phyloP scores from a whole-genome alignment of 2,888 invertebrate species.

The Ophion obscuratus region DNA sequence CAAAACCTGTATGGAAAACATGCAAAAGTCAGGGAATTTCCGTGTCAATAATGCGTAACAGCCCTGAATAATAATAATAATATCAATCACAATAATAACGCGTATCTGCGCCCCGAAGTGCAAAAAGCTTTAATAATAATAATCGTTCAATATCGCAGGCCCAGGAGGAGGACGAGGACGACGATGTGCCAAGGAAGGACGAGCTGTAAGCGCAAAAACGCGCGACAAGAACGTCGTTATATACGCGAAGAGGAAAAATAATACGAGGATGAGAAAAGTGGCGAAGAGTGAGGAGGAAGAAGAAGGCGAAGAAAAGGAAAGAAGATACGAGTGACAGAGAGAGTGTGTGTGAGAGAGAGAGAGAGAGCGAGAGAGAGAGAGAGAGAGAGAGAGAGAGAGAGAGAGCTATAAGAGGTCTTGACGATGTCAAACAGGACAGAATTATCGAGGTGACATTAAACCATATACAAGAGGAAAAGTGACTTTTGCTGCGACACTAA shows the following conservation, averaged over 20 bases:
- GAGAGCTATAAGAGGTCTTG: neutral
- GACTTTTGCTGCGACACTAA: neutral
- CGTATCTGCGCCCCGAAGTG: too few relatives aligned
- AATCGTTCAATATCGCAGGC: conserved; percentile 78
- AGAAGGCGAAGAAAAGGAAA: neutral
- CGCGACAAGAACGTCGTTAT: neutral
- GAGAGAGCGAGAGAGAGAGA: neutral
- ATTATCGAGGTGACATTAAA: neutral
- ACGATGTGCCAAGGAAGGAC: conserved; percentile 90
- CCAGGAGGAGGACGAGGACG: conserved; percentile 90
- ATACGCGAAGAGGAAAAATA: conserved; percentile 63
- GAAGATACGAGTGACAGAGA: neutral
- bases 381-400: neutral
- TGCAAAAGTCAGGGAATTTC: too few relatives aligned
- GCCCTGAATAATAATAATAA: too few relatives aligned
- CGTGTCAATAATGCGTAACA: too few relatives aligned
- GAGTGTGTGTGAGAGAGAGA: neutral
- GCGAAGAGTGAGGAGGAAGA: neutral
- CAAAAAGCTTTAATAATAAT: neutral
- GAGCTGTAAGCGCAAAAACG: conserved; percentile 88
- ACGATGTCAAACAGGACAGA: neutral
- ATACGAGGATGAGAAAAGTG: neutral
- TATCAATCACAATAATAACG: too few relatives aligned
- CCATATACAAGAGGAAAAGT: neutral
- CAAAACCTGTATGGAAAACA: too few relatives aligned